These are phyloP conservation scores for Spinus pinus DNA, from an alignment of 2,797 vertebrate species.

Conservation along the genomic window DNA sequence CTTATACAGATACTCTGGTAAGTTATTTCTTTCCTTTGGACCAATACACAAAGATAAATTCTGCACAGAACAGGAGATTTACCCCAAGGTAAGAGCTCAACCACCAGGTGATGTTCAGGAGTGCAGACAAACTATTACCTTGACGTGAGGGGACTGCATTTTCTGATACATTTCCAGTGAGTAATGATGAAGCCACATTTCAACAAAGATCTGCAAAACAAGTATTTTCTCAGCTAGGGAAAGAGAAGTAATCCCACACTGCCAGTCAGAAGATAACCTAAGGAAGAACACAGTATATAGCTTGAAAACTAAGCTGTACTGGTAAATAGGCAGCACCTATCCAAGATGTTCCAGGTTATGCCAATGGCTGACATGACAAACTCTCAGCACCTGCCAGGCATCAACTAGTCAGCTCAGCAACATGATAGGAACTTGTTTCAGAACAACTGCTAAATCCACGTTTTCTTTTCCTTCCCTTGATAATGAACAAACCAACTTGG, in stretches of 20 bases:
- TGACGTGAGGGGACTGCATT: constrained; percentile 95
- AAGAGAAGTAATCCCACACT: neutral
- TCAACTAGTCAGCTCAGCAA: neutral
- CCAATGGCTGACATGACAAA: neutral
- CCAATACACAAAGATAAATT: neutral
- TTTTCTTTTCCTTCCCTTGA: neutral
- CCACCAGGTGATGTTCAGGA: neutral
- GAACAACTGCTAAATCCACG: neutral
- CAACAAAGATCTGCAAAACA: constrained; percentile 89
- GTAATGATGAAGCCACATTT: constrained; percentile 98
- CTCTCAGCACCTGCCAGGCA: neutral
- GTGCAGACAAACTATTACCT: constrained; percentile 78
- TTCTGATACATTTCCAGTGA: constrained; percentile 97
- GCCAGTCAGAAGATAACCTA: neutral
- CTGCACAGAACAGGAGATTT: neutral
- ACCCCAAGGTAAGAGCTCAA: neutral
- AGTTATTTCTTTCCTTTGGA: neutral
- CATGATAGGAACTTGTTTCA: neutral
- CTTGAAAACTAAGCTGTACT: neutral
- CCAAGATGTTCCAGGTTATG: neutral
- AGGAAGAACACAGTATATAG: neutral
- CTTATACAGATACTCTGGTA: neutral
- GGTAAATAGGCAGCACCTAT: neutral
- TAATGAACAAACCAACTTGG: neutral
- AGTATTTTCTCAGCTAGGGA: neutral